Evolutionary conservation across 2,797 vertebrate genomes (phyloP), one percentile per base, ranked within the genome.

Genomic region (Gymnocypris eckloni): DNA sequence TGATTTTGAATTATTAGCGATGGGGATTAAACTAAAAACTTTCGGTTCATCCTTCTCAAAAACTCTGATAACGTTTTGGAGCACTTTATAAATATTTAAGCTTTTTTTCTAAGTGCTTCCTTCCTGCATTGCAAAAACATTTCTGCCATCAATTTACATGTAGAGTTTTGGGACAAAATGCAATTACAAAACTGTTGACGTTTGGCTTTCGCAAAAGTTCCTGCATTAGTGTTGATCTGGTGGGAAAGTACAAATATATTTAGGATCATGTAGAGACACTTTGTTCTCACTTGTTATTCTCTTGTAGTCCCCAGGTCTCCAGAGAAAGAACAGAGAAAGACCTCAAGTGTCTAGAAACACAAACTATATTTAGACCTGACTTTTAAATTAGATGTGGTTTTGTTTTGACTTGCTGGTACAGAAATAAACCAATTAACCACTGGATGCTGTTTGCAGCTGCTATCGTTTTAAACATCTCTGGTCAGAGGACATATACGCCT

Each of bases 171-270:
- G 16, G 48, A 70, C 43, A 84, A 82, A 45, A 73, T 56, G 37
- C 43, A 78, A 82, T 77, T 86, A 76, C 18, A 56, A 81, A 70
- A 77, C 37, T 64, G 71, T 72, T 79, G 75, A 87, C 15, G 28
- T 43, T 61, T 56, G 18, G 33, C 39, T 73, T 80, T 52, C 7
- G 1, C 16, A 22, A 82, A 79, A 76, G 18, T 78, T n/a, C 54
- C 41, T 20, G n/a, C 52, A 85, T 52, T 25, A 50, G 10, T 54
- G 50, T 22, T 76, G 82, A 83, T 83, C 25, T 3, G 8, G 12
- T 39, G 15, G 11, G 52, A 83, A 64, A 12, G 20, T 28, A 37
- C 43, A 64, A 83, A 78, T 64, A 67, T 80, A 41, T 59, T 25
- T 54, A 22, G 15, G 13, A 72, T 72, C 37, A 22, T 18, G 4